Base-by-base conservation (phyloP, 1,140 invertebrate genomes). In the Aphelenchoides besseyi region DNA sequence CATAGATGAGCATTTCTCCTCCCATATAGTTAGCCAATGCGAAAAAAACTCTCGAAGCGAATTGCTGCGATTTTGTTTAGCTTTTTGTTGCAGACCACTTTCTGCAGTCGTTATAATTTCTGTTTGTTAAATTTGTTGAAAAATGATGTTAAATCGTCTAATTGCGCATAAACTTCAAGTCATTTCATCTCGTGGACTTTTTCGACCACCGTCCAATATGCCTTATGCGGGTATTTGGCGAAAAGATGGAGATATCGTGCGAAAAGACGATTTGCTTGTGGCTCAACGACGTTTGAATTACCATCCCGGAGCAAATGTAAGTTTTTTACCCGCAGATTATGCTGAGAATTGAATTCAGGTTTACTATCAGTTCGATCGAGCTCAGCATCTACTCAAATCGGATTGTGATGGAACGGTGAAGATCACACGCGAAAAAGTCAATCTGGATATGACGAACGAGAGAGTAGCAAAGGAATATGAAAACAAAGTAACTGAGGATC, bases 251-350 rank as follows among this genome's bases (percentile, higher is more conserved):
- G 80, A 84, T 55, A 67, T 74, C 33, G 79, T 79, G 23, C 30
- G 64, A 18, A 78, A 78, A 68, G 74, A 75, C 52, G 81, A 82
- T 41, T 53, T 82, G 30, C 69, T 82, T 12, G 80, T 82, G 36
- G 70, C 62, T 61, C 81, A 82, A 53, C 61, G 57, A 30, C 73
- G 61, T 30, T 75, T 84, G 64, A 82, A 82, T 37, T 82, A 82
- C 69, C 82, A 84, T 67, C 81, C 81, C 0, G 81, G 81, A 55
- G 57, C 75, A 9, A 82, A 82, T 77, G 81, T 84, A 67, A 57
- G 77, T 67, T 54, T 35, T 57, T 28, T 74, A 41, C 48, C 5
- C 36, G 33, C 5, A n/a, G n/a, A 28, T 66, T 41, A 2, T 26
- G 12, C 26, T 71, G 9, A n/a, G 9, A n/a, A 16, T 59, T 29